Percentiles rank a stretch among this genome's conserved stretches.
Conservation (phyloP, 2,797 vertebrate species). For the Oreochromis grahami region DNA sequence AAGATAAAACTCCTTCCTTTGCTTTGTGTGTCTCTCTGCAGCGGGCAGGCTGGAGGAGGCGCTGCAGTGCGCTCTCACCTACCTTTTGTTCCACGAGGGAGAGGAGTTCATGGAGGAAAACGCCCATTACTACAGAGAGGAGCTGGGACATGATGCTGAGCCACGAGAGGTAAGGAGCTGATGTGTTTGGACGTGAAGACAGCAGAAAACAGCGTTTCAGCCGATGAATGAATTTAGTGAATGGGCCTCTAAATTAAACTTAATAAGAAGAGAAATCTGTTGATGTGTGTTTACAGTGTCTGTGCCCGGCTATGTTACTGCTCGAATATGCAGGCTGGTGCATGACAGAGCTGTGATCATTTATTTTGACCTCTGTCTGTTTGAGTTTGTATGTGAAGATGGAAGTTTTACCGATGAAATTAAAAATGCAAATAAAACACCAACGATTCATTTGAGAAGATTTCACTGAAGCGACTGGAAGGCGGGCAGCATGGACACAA, state of each 20-base stretch:
- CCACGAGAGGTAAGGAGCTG: constrained; percentile 80
- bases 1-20: neutral
- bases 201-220: neutral
- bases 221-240: neutral
- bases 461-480: fast-evolving
- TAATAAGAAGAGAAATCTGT: fast-evolving
- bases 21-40: constrained; percentile 40
- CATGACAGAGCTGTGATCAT: neutral
- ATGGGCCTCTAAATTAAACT: neutral
- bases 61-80: constrained; percentile 84
- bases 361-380: no score
- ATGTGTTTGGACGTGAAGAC: neutral
- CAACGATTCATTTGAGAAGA: neutral
- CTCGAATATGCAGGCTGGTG: neutral
- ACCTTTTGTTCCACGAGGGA: constrained; percentile 86
- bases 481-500: neutral
- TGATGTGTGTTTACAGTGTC: neutral
- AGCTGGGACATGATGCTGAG: constrained; percentile 71
- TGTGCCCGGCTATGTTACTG: neutral
- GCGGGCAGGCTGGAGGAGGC: constrained; percentile 80
- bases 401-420: neutral
- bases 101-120: constrained; percentile 91
- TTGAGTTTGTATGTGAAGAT: fast-evolving
- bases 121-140: constrained; percentile 80
- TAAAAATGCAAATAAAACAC: neutral